Conservation (phyloP, 2,113 vertebrate species). For the Grallaria varia region DNA sequence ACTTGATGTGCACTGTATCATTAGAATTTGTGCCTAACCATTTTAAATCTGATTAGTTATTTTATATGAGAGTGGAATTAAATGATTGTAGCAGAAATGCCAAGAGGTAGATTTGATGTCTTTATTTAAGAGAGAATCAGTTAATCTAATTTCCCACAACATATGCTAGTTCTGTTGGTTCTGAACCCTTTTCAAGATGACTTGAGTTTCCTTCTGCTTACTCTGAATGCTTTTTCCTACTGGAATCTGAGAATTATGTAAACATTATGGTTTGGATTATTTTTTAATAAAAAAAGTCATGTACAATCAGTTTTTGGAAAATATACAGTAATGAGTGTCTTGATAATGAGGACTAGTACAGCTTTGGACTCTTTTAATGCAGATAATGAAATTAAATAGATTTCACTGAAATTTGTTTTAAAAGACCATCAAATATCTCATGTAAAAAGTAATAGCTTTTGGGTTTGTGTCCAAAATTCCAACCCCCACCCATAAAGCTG, state of each 20-base stretch:
- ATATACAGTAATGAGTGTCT: neutral
- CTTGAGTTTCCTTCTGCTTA: neutral
- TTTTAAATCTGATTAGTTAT: neutral
- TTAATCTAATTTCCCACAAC: neutral
- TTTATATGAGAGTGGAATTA: neutral
- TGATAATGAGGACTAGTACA: neutral
- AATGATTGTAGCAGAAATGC: neutral
- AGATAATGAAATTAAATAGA: neutral
- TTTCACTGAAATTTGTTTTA: neutral
- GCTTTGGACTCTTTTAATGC: neutral
- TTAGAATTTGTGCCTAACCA: neutral
- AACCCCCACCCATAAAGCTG: neutral
- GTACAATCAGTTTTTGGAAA: neutral
- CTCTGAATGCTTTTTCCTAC: neutral
- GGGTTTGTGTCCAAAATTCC: neutral
- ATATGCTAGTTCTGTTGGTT: neutral
- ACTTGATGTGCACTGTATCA: neutral
- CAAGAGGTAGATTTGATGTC: neutral
- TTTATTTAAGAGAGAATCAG: neutral
- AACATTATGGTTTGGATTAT: neutral
- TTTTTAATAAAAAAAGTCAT: neutral
- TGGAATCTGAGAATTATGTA: neutral
- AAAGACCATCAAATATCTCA: neutral
- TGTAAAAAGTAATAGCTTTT: neutral
- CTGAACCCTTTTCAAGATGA: neutral